Evolutionary conservation across 2,797 vertebrate genomes (phyloP).

Genomic region (Onychomys torridus): DNA sequence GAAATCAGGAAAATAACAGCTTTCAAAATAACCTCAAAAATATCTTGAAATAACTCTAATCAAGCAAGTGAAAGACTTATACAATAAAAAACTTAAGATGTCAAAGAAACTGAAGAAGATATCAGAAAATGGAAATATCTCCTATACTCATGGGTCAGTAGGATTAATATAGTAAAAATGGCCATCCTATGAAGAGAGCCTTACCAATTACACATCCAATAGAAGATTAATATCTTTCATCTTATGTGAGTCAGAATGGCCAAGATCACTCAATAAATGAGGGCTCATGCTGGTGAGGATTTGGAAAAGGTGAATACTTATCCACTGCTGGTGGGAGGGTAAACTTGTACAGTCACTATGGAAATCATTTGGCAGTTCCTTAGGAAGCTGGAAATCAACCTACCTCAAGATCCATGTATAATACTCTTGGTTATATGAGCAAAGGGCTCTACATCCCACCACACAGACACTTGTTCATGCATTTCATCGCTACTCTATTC

Average conservation of each 20-base stretch:
- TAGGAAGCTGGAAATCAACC: not conserved
- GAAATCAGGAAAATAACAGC: not conserved
- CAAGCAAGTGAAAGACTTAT: not conserved
- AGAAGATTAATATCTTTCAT: not conserved
- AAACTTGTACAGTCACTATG: not conserved
- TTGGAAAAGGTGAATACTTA: not conserved
- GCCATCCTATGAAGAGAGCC: not conserved
- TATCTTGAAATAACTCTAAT: not conserved
- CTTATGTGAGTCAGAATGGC: not conserved
- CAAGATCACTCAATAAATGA: not conserved
- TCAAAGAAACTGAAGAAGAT: not conserved
- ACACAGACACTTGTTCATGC: not conserved
- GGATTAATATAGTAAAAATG: not conserved
- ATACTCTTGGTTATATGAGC: not conserved
- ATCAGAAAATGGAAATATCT: not conserved
- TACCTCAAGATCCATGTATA: not conserved
- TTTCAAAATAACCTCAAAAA: not conserved
- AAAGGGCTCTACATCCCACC: not conserved
- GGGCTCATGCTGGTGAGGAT: no score
- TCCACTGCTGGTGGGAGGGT: not conserved
- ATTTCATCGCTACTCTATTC: not conserved
- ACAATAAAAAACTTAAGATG: not conserved
- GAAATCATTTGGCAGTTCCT: not conserved
- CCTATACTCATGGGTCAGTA: not conserved
- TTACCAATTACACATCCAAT: not conserved